These are phyloP conservation scores for Drosophila eohydei DNA, from an alignment of 2,888 invertebrate genomes.

Conservation along the genomic window DNA sequence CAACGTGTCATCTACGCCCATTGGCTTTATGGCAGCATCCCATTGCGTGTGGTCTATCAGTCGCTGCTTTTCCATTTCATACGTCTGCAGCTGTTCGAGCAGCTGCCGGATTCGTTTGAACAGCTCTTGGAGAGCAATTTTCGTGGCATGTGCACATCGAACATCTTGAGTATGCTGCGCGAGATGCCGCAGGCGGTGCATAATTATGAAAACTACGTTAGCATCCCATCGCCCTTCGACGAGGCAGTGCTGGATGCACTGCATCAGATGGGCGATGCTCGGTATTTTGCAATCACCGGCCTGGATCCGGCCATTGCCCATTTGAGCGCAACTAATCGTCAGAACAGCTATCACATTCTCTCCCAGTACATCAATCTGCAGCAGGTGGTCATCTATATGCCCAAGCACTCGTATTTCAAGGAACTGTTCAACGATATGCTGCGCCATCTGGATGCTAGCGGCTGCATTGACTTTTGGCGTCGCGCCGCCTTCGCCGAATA, in stretches of 20 bases:
- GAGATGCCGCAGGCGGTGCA: conserved; percentile 48
- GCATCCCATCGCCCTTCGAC: conserved; percentile 33
- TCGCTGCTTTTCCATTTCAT: conserved; percentile 74
- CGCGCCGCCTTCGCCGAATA: conserved; percentile 32
- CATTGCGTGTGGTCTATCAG: conserved; percentile 70
- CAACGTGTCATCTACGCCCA: conserved; percentile 59
- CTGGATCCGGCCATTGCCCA: conserved; percentile 37
- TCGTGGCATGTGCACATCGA: conserved; percentile 44
- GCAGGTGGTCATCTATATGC: conserved; percentile 65
- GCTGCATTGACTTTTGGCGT: conserved; percentile 62
- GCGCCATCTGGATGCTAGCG: conserved; percentile 50
- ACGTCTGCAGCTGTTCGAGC: conserved; percentile 47
- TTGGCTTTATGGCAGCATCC: conserved; percentile 62
- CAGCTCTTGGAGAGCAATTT: conserved; percentile 45
- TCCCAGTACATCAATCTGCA: conserved; percentile 55
- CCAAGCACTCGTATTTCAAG: conserved; percentile 73
- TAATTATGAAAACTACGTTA: conserved; percentile 19
- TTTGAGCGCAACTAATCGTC: conserved; percentile 24
- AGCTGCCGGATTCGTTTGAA: conserved; percentile 46
- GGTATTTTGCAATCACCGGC: conserved; percentile 53
- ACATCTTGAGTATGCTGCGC: conserved; percentile 39
- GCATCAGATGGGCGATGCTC: conserved; percentile 18
- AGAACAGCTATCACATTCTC: conserved; percentile 36
- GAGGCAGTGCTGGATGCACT: conserved; percentile 45
- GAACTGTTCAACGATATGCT: conserved; percentile 54